Percentiles rank a stretch among this genome's conserved stretches.
Evolutionary conservation across 1,140 invertebrate species (phyloP).

Genomic region (Nilaparvata lugens): DNA sequence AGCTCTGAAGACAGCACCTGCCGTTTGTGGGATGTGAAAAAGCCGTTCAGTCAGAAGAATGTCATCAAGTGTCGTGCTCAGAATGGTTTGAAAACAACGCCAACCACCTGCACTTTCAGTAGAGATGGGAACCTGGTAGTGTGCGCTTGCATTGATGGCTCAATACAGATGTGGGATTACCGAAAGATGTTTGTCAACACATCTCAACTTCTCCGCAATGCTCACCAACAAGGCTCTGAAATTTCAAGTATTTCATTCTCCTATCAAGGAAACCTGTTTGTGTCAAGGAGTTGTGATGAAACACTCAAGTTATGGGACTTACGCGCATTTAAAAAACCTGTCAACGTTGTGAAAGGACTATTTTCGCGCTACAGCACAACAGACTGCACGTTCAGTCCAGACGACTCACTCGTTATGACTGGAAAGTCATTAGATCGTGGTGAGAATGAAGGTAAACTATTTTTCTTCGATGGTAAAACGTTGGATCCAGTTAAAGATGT

Average conservation of each 20-base stretch:
- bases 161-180: constrained; percentile 96
- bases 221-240: constrained; percentile 72
- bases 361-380: constrained; percentile 54
- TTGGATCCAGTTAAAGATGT: constrained; percentile 69
- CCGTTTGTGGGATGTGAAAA: constrained; percentile 78
- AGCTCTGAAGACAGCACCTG: constrained; percentile 88
- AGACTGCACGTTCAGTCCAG: constrained; percentile 74
- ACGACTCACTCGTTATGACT: constrained; percentile 82
- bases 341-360: constrained; percentile 58
- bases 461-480: constrained; percentile 74
- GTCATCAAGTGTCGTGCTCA: constrained; percentile 84
- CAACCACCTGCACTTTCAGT: constrained; percentile 75
- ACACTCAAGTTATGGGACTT: constrained; percentile 95
- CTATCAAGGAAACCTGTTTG: constrained; percentile 71
- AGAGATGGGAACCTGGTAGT: constrained; percentile 83
- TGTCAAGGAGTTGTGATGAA: constrained; percentile 82
- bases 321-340: constrained; percentile 66
- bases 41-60: constrained; percentile 65
- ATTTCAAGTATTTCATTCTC: constrained; percentile 82
- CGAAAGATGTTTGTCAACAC: constrained; percentile 75
- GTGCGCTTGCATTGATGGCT: constrained; percentile 90
- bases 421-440: constrained; percentile 71
- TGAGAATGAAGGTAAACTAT: constrained; percentile 58
- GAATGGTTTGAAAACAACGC: constrained; percentile 81
- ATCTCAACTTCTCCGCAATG: constrained; percentile 60